Evolutionary conservation across 2,797 vertebrate species (phyloP).

Genomic region (Semotilus atromaculatus): DNA sequence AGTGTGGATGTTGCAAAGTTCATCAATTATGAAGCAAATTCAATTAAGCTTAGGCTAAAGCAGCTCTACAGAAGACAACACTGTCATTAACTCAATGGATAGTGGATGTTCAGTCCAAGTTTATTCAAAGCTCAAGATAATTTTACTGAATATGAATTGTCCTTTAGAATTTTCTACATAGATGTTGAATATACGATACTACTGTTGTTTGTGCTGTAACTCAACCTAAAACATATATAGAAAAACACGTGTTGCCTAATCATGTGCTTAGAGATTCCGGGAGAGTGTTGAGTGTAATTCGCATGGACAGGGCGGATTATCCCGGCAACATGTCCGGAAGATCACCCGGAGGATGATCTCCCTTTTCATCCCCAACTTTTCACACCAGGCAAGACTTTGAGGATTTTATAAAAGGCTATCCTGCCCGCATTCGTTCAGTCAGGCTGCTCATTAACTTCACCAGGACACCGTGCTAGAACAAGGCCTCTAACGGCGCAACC

Average conservation of each 20-base stretch:
- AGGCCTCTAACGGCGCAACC: background rate
- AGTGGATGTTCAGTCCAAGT: background rate
- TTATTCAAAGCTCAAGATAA: background rate
- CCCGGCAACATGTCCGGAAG: slow-evolving; percentile 28
- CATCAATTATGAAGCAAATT: background rate
- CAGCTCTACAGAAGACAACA: background rate
- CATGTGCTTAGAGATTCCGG: slow-evolving; percentile 29
- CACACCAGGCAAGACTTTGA: slow-evolving; percentile 61
- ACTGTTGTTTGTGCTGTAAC: background rate
- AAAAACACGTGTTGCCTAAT: slow-evolving; percentile 24
- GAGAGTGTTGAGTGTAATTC: slow-evolving; percentile 14
- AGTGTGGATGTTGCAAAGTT: background rate
- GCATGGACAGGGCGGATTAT: slow-evolving; percentile 40
- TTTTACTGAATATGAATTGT: background rate
- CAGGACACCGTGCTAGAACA: background rate
- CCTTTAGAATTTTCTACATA: background rate
- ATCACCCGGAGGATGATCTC: slow-evolving; percentile 41
- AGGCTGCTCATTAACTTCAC: background rate
- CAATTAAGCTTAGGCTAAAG: background rate
- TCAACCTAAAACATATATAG: background rate
- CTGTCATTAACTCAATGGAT: background rate
- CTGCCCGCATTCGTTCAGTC: background rate
- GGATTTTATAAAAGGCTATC: slow-evolving; percentile 58
- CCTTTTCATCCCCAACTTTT: slow-evolving; percentile 19
- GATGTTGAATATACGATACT: background rate